Conservation (phyloP, 2,888 invertebrate species). For the Sarcophaga caerulescens region DNA sequence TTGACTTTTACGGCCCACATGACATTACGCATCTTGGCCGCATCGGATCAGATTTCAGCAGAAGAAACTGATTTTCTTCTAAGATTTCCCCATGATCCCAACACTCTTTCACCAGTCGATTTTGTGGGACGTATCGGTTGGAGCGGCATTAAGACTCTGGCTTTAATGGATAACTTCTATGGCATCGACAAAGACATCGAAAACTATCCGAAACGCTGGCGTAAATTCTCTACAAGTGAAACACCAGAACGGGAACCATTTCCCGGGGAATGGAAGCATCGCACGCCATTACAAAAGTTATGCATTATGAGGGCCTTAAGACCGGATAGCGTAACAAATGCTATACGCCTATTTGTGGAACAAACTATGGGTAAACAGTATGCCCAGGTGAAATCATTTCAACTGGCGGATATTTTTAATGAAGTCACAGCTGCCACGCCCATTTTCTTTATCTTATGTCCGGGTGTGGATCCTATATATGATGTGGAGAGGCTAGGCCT, state of each 20-base stretch:
- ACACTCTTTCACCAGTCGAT: conserved; percentile 88
- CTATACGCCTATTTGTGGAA: conserved; percentile 92
- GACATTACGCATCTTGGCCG: conserved; percentile 85
- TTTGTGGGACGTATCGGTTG: conserved; percentile 90
- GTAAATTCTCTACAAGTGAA: conserved; percentile 94
- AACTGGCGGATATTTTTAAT: conserved; percentile 91
- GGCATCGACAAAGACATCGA: conserved; percentile 96
- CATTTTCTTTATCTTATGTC: conserved; percentile 96
- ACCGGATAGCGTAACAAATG: conserved; percentile 97
- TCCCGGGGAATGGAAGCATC: conserved; percentile 98
- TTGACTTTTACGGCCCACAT: conserved; percentile 94
- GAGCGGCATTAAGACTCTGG: conserved; percentile 91
- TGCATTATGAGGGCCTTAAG: conserved; percentile 95
- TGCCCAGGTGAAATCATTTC: conserved; percentile 88
- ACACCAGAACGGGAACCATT: conserved; percentile 95
- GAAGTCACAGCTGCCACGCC: conserved; percentile 93
- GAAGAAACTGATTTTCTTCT: conserved; percentile 93
- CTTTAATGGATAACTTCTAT: conserved; percentile 90
- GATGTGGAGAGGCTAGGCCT: conserved; percentile 91
- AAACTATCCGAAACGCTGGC: conserved; percentile 95
- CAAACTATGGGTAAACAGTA: conserved; percentile 93
- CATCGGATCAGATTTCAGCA: conserved; percentile 85
- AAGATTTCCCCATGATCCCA: conserved; percentile 90
- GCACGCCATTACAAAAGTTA: conserved; percentile 90
- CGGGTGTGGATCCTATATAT: conserved; percentile 94